phyloP scores from a whole-genome alignment of 2,888 invertebrate genomes.

The Zaprionus lineosus region DNA sequence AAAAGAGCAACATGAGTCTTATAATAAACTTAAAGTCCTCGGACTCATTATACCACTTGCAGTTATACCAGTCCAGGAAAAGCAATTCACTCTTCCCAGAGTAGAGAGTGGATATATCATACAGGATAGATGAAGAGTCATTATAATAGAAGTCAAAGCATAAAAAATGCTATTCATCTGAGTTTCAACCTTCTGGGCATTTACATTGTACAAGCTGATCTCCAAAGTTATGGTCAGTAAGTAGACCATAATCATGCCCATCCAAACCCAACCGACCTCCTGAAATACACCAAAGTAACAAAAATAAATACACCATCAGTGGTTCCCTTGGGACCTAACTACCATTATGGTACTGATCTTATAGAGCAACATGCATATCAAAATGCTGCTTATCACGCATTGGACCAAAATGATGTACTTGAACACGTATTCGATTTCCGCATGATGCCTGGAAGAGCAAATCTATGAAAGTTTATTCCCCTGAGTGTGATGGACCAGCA shows the following conservation, averaged over 20 bases:
- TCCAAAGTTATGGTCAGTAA: conserved; percentile 57
- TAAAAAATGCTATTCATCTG: conserved; percentile 39
- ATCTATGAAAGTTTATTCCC: not conserved
- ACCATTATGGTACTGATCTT: conserved; percentile 69
- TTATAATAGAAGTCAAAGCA: not conserved
- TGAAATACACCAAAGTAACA: conserved; percentile 3
- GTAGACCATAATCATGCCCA: conserved; percentile 65
- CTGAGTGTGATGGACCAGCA: too few relatives aligned
- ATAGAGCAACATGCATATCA: conserved; percentile 73
- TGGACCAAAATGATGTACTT: conserved; percentile 68
- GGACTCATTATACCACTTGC: conserved; percentile 76
- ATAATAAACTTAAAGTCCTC: conserved; percentile 66
- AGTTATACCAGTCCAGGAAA: conserved; percentile 67
- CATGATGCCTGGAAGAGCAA: conserved; percentile 48
- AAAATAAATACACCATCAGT: not conserved
- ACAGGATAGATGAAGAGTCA: too few relatives aligned
- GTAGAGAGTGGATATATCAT: too few relatives aligned
- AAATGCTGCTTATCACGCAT: conserved; percentile 62
- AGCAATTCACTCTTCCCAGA: conserved; percentile 77
- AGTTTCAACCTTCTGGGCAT: conserved; percentile 58
- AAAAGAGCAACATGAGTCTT: conserved; percentile 73
- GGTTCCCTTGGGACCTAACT: not conserved
- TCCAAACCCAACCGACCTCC: conserved; percentile 61
- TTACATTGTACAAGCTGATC: conserved; percentile 63
- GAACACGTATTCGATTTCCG: conserved; percentile 57